Conservation (phyloP, 2,797 vertebrate species). For the Sebastes cheni region DNA sequence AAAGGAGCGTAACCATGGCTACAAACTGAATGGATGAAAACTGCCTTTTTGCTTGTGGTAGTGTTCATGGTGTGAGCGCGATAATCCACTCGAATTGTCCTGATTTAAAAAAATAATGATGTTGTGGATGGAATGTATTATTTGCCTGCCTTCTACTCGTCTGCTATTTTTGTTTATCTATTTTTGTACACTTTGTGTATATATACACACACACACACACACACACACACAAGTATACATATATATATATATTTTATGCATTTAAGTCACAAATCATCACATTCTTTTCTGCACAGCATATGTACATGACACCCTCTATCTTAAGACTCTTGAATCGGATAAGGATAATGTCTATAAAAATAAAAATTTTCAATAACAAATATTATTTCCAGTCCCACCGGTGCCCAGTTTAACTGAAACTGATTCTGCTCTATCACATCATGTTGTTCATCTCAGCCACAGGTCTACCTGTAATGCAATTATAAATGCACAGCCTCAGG, state of each 20-base stretch:
- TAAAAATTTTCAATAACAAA: not conserved
- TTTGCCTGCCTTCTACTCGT: not conserved
- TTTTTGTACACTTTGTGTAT: not conserved
- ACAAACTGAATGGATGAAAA: not conserved
- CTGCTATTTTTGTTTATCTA: not conserved
- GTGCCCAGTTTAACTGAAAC: not conserved
- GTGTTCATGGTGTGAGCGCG: not conserved
- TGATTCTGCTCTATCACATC: not conserved
- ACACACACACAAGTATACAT: no score
- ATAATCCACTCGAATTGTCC: not conserved
- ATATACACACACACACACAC: no score
- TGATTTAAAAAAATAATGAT: not conserved
- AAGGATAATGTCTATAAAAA: not conserved
- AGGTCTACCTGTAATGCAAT: conserved; percentile 24
- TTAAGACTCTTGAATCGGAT: not conserved
- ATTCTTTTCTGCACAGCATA: not conserved
- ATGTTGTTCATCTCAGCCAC: conserved; percentile 1
- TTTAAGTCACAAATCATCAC: no score
- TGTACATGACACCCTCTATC: not conserved
- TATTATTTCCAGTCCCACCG: not conserved
- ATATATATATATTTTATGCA: no score
- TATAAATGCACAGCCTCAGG: conserved; percentile 34
- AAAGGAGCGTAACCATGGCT: not conserved
- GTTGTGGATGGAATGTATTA: not conserved
- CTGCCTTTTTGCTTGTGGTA: not conserved